Evolutionary conservation across 2,113 vertebrate species (phyloP), one percentile per base, ranked within the genome.

Genomic region (Dasyurus viverrinus): DNA sequence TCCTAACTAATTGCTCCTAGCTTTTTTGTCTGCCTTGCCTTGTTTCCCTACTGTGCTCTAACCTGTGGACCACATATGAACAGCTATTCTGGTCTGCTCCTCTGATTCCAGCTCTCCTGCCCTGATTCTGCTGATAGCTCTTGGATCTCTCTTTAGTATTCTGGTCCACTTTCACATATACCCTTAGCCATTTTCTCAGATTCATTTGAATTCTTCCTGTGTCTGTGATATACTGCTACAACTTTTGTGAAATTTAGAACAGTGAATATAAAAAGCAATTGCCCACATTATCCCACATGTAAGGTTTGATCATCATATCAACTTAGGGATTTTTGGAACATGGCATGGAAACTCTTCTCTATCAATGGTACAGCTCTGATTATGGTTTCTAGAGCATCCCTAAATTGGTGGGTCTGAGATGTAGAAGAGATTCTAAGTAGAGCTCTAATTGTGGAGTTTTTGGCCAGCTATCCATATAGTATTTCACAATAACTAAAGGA

Each of bases 321-420:
- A 91, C 5, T 36, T 89, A 94, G 27, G 53, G 53, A 94, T 96
- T 93, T n/a, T 92, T 92, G 22, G 30, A 89, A 54, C 54, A 8
- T 46, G 54, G 89, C 42, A 93, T 54, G 30, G 3, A 91, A 94
- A 94, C 95, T 93, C 50, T 19, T 54, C 60, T 92, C 19, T 57
- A 48, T 54, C 92, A 91, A 42, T 94, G 90, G 52, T 22, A 89
- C 26, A 92, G 6, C 19, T 93, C 91, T 89, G 2, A 19, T 10
- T 30, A 76, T n/a, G 36, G 30, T 76, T 76, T 76, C 60, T 76
- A 76, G 60, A 30, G 27, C 57, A 30, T 60, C 10, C 3, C 57
- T 60, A 36, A 60, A 76, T 30, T 76, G 30, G 6, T 76, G 24
- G 36, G 12, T n/a, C 36, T 76, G 19, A 36, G 14, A 76, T 7